Percentiles rank a stretch among this genome's conserved stretches.
Evolutionary conservation across 2,888 invertebrate genomes (phyloP).

Genomic region (Stenodema calcarata): DNA sequence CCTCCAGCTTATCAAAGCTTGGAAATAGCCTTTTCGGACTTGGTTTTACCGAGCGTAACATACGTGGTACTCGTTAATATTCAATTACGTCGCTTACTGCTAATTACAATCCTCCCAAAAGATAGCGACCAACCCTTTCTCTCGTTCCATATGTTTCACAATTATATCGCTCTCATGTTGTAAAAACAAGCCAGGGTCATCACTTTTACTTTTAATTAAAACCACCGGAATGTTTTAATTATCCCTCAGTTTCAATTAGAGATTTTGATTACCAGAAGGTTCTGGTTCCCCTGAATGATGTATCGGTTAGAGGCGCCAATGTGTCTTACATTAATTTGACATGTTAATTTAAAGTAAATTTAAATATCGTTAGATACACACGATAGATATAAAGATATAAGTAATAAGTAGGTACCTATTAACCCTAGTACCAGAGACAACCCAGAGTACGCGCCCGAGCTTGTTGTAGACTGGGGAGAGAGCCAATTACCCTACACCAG

Average conservation of each 20-base stretch:
- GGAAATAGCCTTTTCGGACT: not conserved
- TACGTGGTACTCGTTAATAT: not conserved
- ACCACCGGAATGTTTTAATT: not conserved
- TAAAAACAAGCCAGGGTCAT: not conserved
- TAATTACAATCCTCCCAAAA: not conserved
- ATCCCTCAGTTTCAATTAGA: not conserved
- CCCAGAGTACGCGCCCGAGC: no score
- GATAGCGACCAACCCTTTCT: not conserved
- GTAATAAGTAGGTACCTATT: no score
- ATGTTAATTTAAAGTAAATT: no score
- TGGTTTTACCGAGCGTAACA: not conserved
- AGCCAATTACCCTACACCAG: no score
- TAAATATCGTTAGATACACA: no score
- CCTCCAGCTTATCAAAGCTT: not conserved
- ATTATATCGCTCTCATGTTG: not conserved
- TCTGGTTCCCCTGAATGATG: no score
- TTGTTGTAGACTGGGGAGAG: no score
- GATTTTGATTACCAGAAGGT: not conserved
- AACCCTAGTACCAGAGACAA: no score
- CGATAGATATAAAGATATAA: no score
- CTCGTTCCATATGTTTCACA: not conserved
- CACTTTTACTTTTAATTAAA: not conserved
- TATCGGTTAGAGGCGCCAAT: no score
- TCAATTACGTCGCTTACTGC: conserved; percentile 11
- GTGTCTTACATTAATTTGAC: no score